Conservation (phyloP, 2,113 vertebrate genomes). For the Heteronetta atricapilla region DNA sequence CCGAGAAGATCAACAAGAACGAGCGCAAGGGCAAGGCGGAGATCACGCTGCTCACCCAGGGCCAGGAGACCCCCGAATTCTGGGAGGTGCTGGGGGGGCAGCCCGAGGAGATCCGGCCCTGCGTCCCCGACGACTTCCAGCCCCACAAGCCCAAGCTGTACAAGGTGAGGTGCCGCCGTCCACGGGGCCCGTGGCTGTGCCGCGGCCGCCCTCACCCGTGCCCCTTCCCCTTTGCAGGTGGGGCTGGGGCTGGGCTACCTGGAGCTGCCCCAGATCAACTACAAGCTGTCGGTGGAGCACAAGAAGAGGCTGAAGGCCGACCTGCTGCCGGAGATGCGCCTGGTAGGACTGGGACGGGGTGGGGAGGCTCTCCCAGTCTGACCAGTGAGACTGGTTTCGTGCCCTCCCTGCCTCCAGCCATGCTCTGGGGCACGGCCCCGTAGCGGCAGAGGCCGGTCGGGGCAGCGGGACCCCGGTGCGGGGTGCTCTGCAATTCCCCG, state of each 20-base stretch:
- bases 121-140: slow-evolving; percentile 90
- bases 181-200: accelerated
- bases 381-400: not conserved
- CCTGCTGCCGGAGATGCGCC: slow-evolving; percentile 87
- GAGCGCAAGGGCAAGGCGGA: slow-evolving; percentile 94
- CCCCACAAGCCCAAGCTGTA: slow-evolving; percentile 92
- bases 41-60: slow-evolving; percentile 84
- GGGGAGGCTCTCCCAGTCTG: not conserved
- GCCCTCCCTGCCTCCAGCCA: slow-evolving; percentile 3
- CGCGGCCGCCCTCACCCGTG: not conserved
- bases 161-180: slow-evolving; percentile 78
- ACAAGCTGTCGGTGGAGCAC: slow-evolving; percentile 96
- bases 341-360: slow-evolving; percentile 81
- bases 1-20: slow-evolving; percentile 98
- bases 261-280: slow-evolving; percentile 98
- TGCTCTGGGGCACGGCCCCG: not conserved
- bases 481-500: not conserved
- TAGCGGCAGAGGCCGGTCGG: not conserved
- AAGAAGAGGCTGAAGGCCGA: slow-evolving; percentile 91
- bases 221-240: slow-evolving; percentile 75
- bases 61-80: slow-evolving; percentile 88
- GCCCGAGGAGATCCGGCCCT: slow-evolving; percentile 89
- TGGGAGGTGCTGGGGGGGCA: slow-evolving; percentile 92
- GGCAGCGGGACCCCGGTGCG: not conserved
- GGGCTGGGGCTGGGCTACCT: slow-evolving; percentile 95